These are phyloP conservation scores for Dendrophyllia cribrosa DNA, from an alignment of 64 coral and sea anemone species.

Conservation along the genomic window DNA sequence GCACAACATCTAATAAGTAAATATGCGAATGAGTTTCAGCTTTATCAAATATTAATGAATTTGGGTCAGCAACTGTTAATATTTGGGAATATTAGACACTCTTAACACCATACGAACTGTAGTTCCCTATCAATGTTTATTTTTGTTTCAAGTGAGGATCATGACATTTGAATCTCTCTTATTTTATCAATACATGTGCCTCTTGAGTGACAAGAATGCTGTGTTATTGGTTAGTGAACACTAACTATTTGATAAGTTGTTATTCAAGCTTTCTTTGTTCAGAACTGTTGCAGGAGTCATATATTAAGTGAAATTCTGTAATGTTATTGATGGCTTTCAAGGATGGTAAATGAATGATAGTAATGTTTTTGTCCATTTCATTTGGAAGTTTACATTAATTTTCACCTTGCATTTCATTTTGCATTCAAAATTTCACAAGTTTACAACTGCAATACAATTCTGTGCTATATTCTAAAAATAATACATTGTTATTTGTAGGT, in stretches of 20 bases:
- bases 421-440: no score
- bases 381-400: no score
- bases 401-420: no score
- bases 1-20: neutral
- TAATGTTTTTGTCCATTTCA: no score
- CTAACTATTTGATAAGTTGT: neutral
- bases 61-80: neutral
- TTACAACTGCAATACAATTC: no score
- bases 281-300: no score
- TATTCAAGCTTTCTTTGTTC: neutral
- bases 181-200: neutral
- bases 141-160: neutral
- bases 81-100: neutral
- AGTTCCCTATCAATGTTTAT: neutral
- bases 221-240: neutral
- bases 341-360: no score
- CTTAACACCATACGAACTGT: neutral
- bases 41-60: neutral
- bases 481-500: no score
- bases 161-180: neutral
- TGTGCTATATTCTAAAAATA: no score
- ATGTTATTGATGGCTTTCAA: no score
- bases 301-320: no score
- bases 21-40: neutral
- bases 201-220: neutral